A percentile compares a stretch with the other conserved stretches of the same genome.
Evolutionary conservation across 1,140 invertebrate species (phyloP).

Genomic region (Cherax quadricarinatus): DNA sequence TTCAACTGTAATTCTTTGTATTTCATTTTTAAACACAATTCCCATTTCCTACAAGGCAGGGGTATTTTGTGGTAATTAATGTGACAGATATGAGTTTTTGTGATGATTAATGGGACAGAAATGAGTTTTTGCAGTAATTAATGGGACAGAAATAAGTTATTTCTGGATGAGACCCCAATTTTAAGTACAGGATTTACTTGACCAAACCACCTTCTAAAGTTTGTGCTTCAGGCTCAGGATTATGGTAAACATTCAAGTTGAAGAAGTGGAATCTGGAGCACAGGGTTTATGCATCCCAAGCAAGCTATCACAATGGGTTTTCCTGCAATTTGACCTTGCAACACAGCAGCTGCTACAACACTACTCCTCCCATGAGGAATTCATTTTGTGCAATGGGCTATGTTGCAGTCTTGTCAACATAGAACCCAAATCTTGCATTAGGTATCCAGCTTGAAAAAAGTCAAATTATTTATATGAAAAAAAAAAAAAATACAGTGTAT

Average conservation of each 20-base stretch:
- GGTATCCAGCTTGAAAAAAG: not conserved
- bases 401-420: constrained; percentile 7
- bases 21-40: no score
- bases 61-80: no score
- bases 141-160: not conserved
- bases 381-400: not conserved
- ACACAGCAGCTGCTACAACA: constrained; percentile 8
- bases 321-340: constrained; percentile 27
- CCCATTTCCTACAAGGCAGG: no score
- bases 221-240: not conserved
- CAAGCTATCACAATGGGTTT: constrained; percentile 49
- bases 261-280: constrained; percentile 13
- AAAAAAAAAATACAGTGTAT: not conserved
- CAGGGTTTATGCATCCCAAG: constrained; percentile 36
- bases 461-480: not conserved
- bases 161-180: not conserved
- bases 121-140: no score
- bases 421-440: not conserved
- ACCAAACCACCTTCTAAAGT: not conserved
- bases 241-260: not conserved
- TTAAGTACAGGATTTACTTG: constrained; percentile 4
- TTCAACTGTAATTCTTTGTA: no score
- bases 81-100: no score
- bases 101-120: no score
- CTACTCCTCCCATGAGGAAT: not conserved